These are phyloP conservation scores for Drosophila planitibia DNA, from an alignment of 2,888 invertebrate genomes.

Conservation along the genomic window DNA sequence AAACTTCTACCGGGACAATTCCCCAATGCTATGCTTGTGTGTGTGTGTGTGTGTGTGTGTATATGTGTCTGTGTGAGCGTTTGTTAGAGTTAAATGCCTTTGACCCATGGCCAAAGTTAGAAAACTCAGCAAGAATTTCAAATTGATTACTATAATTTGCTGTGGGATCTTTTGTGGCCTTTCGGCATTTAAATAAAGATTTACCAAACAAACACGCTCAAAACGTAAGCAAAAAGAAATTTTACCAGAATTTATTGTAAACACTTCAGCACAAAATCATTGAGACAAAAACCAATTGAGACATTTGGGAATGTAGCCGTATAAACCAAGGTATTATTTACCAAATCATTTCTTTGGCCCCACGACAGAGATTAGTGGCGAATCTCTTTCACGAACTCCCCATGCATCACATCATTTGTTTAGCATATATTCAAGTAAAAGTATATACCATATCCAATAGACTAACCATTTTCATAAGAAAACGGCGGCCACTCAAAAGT, in stretches of 20 bases:
- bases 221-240: slow-evolving; percentile 27
- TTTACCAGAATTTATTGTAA: slow-evolving; percentile 7
- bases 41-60: neutral
- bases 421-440: neutral
- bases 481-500: neutral
- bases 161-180: slow-evolving; percentile 51
- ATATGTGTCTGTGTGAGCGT: slow-evolving; percentile 11
- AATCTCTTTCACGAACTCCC: neutral
- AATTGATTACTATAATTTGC: slow-evolving; percentile 54
- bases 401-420: neutral
- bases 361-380: neutral
- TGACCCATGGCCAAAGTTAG: slow-evolving; percentile 51
- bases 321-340: neutral
- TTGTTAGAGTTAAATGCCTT: slow-evolving; percentile 42
- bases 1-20: slow-evolving; percentile 54
- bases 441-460: neutral
- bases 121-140: slow-evolving; percentile 48
- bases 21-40: slow-evolving; percentile 24
- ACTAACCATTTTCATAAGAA: neutral
- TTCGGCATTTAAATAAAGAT: slow-evolving; percentile 54
- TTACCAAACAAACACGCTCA: slow-evolving; percentile 28
- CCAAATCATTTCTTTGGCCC: neutral
- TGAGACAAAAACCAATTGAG: slow-evolving; percentile 1
- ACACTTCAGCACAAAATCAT: slow-evolving; percentile 5
- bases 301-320: neutral